A percentile compares a stretch with the other conserved stretches of the same genome.
Evolutionary conservation across 2,888 invertebrate species (phyloP).

Genomic region (Prosopocoilus inquinatus): DNA sequence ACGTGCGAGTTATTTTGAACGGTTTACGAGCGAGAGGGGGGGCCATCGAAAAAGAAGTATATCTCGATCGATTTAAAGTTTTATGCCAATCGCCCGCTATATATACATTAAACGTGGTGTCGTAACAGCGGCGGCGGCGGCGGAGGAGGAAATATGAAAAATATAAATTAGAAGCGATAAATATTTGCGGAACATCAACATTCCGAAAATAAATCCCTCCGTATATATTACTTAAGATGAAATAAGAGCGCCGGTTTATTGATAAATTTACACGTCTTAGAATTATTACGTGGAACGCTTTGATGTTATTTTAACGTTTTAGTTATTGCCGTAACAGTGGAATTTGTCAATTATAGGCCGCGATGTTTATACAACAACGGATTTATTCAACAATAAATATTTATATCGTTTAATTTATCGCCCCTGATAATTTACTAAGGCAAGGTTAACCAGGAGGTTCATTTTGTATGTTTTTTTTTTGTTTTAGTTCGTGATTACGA

Average conservation of each 20-base stretch:
- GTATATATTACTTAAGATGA: conserved; percentile 1
- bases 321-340: conserved; percentile 1
- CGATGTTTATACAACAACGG: too few species aligned
- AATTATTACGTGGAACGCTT: conserved; percentile 6
- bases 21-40: too few species aligned
- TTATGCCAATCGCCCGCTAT: neutral
- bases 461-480: too few species aligned
- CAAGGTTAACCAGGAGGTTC: too few species aligned
- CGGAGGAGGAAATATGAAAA: neutral
- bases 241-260: conserved; percentile 10
- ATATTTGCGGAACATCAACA: conserved; percentile 3
- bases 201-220: conserved; percentile 2
- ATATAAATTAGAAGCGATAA: conserved; percentile 5
- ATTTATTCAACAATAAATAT: too few species aligned
- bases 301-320: conserved; percentile 6
- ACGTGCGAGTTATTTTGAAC: too few species aligned
- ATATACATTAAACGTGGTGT: neutral
- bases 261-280: conserved; percentile 8
- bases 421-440: too few species aligned
- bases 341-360: too few species aligned
- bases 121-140: neutral
- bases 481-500: too few species aligned
- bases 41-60: too few species aligned
- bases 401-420: too few species aligned
- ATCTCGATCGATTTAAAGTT: neutral